phyloP scores from a whole-genome alignment of 2,113 vertebrate genomes.

The Albula glossodonta region DNA sequence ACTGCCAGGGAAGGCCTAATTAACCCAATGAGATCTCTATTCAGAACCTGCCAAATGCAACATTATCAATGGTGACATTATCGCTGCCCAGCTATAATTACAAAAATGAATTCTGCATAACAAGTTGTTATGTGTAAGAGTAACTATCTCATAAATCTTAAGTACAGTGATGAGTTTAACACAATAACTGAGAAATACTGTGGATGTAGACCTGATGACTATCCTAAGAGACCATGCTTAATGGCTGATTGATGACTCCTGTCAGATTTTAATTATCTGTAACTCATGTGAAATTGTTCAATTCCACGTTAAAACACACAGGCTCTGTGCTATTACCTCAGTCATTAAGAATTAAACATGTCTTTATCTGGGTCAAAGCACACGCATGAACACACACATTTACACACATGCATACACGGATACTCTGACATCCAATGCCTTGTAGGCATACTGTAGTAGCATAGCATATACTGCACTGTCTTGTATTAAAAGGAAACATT shows the following conservation, averaged over 20 bases:
- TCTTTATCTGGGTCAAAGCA: slow-evolving; percentile 1
- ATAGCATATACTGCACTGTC: not conserved
- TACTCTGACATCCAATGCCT: not conserved
- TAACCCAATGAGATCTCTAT: not conserved
- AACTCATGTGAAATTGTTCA: slow-evolving; percentile 47
- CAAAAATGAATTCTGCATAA: not conserved
- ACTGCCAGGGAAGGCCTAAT: not conserved
- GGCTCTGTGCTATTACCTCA: slow-evolving; percentile 32
- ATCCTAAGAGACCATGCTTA: slow-evolving; percentile 43
- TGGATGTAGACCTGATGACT: not conserved
- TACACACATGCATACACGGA: not conserved
- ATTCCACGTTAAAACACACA: slow-evolving; percentile 45
- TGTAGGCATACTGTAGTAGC: not conserved
- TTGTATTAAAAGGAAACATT: too few species aligned
- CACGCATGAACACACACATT: not conserved
- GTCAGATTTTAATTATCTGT: slow-evolving; percentile 48
- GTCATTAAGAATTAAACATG: not conserved
- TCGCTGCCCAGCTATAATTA: not conserved
- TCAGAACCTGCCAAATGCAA: not conserved
- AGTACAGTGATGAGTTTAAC: not conserved
- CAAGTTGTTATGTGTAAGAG: not conserved
- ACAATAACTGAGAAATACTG: not conserved
- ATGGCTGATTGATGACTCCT: slow-evolving; percentile 48
- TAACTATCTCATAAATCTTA: not conserved
- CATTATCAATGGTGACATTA: not conserved